These are phyloP conservation scores for Cinclus mexicanus DNA, from an alignment of 2,113 vertebrate genomes.

Conservation along the genomic window DNA sequence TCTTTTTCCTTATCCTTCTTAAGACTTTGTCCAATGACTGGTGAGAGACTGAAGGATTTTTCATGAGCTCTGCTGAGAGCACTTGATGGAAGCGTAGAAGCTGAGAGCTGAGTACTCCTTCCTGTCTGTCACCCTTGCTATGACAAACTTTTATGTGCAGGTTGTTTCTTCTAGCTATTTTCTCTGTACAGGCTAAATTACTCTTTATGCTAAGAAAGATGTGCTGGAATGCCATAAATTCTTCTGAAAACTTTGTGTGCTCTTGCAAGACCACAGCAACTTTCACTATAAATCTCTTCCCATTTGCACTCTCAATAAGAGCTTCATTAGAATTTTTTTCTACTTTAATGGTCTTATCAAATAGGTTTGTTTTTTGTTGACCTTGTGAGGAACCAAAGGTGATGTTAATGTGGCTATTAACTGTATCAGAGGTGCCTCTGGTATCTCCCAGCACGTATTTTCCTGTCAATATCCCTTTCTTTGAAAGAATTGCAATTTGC, in stretches of 20 bases:
- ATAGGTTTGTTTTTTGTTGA: neutral
- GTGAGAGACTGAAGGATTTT: neutral
- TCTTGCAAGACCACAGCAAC: neutral
- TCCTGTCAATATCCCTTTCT: neutral
- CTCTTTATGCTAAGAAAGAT: neutral
- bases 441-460: neutral
- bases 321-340: neutral
- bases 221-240: neutral
- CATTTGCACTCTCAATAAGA: neutral
- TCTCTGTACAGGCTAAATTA: neutral
- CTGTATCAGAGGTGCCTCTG: neutral
- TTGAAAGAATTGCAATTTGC: neutral
- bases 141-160: neutral
- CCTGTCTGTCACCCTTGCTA: neutral
- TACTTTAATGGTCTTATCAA: neutral
- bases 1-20: neutral
- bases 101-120: neutral
- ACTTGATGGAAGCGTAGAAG: neutral
- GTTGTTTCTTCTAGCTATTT: neutral
- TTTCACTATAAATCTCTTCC: neutral
- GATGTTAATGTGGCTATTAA: neutral
- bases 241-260: neutral
- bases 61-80: neutral
- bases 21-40: neutral
- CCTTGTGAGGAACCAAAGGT: rapidly evolving